Evolutionary conservation across 1,140 invertebrate species (phyloP), one percentile per base, ranked within the genome.

Genomic region (Bombus soroeensis): DNA sequence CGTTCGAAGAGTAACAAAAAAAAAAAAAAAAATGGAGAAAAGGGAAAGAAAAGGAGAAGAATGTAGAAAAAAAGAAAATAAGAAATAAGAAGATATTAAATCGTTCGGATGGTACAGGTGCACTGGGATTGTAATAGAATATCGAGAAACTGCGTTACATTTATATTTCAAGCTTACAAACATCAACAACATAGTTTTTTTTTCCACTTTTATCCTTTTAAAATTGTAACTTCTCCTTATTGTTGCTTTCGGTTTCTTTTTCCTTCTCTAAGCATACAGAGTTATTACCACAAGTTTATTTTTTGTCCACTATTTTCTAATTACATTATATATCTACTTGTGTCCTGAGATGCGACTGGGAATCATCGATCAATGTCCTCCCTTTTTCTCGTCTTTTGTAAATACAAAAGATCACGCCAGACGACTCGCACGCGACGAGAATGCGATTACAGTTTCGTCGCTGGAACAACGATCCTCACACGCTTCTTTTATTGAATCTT

Each of bases 121-220:
- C 76, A 62, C 32, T 66, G 59, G 76, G 68, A 80, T 64, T 85
- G 62, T 81, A 82, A 91, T 71, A 86, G 80, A 76, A 89, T 91
- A 87, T 62, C 89, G 84, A 83, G 18, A 91, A 93, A 94, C 93
- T 93, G 92, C 93, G 90, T 93, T 94, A 94, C 93, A 94, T 90
- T 93, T 94, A 94, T 93, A 94, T 94, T 94, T 94, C 89, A 94
- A 93, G 93, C 93, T 94, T 94, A 94, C 93, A 94, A 95, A 94
- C 92, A 94, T 93, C 93, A 94, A 93, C 93, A 94, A 92, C 89
- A 93, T 88, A 90, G 92, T 93, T 89, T 89, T 22, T 62, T 34
- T 66, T 92, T 89, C 10, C 92, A 89, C 87, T 86, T 88, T 85
- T 75, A 91, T 79, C 86, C 80, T 86, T 83, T 71, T 66, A 66